Evolutionary conservation across 2,888 invertebrate genomes (phyloP).

Genomic region (Drosophila pseudotakahashii): DNA sequence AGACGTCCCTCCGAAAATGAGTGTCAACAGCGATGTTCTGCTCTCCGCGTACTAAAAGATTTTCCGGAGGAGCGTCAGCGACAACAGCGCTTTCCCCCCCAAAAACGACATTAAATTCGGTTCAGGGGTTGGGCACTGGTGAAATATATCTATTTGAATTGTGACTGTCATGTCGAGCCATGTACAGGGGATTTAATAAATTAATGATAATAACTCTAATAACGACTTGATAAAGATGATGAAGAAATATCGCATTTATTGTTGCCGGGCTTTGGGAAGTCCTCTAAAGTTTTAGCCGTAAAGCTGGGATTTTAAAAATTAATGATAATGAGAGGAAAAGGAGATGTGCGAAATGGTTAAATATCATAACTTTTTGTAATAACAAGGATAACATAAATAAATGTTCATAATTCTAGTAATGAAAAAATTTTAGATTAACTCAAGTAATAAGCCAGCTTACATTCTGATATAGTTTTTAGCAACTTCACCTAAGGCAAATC

Average conservation of each 20-base stretch:
- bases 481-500: background rate
- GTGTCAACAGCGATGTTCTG: conserved; percentile 41
- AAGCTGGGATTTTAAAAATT: background rate
- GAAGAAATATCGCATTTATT: background rate
- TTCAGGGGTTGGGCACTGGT: conserved; percentile 5
- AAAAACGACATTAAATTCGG: conserved; percentile 51
- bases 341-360: too few relatives aligned
- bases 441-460: background rate
- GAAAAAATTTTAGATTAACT: too few relatives aligned
- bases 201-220: conserved; percentile 67
- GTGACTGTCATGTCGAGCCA: conserved; percentile 47
- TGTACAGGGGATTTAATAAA: conserved; percentile 63
- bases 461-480: background rate
- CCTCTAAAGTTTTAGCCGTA: conserved; percentile 9
- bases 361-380: background rate
- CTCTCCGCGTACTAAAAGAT: conserved; percentile 17
- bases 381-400: background rate
- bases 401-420: background rate
- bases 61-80: conserved; percentile 8
- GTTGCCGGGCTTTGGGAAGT: background rate
- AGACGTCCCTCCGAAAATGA: conserved; percentile 39
- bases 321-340: background rate
- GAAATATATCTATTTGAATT: conserved; percentile 46
- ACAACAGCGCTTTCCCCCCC: conserved; percentile 1
- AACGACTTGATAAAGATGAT: conserved; percentile 37